Evolutionary conservation across 2,113 vertebrate species (phyloP), one percentile per base, ranked within the genome.

Genomic region (Ptilorrhoa leucosticta): DNA sequence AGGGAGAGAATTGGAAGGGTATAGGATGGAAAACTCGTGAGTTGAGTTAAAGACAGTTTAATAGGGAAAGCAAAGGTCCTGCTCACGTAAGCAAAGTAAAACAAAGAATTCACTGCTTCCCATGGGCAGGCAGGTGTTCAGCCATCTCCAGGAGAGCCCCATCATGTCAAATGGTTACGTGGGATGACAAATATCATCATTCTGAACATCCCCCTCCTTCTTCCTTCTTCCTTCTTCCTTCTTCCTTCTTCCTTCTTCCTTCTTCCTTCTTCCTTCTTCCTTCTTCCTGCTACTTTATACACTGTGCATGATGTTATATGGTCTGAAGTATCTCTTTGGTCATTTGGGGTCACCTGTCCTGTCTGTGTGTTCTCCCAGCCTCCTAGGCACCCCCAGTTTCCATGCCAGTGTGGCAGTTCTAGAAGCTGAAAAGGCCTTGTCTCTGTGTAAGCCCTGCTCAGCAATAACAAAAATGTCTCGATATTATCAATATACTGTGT

Each of bases 381-480:
- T 71, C 11, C 56, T 9, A n/a, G 7, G 19, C 19, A 30, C 20
- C 30, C 6, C 4, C 11, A 35, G 4, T n/a, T 35, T 72, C 42
- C 35, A 15, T 22, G 14, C 6, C 26, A 22, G 21, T 13, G 17
- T n/a, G 57, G 5, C 42, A 48, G 35, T 48, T 23, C 17, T 26
- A 56, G 64, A 56, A 35, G 9, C 35, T 42, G 42, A 42, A 80
- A 71, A 37, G 17, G 3, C 14, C 16, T 18, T 40, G 35, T 7
- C n/a, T 56, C 40, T 39, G 15, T 78, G 24, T 21, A 79, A 54
- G 56, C 15, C 11, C n/a, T 70, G n/a, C 24, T 40, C 13, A 71
- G 6, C 40, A 40, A 47, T 17, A 48, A 31, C 9, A 31, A 56
- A 35, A 31, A 7, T 6, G 12, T 63, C 48, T 35, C 0, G 0